phyloP scores from a whole-genome alignment of 2,113 vertebrate species.

The Apteryx owenii region DNA sequence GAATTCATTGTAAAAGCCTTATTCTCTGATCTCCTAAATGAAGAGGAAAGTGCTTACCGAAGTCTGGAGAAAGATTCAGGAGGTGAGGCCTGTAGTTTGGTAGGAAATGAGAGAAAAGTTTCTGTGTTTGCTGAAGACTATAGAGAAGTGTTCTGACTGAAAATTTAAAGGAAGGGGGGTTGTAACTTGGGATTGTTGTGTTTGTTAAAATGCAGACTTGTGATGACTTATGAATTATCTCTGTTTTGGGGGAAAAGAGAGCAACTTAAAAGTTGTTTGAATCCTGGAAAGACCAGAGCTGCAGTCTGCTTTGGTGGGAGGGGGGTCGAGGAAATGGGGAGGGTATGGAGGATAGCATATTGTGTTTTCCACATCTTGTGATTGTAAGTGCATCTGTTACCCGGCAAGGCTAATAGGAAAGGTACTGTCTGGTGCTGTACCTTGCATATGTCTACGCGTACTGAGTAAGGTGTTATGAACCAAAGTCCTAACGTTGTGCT shows the following conservation, averaged over 20 bases:
- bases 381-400: not conserved
- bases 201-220: not conserved
- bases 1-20: constrained; percentile 23
- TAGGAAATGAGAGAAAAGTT: not conserved
- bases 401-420: accelerated
- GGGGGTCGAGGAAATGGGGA: accelerated
- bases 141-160: not conserved
- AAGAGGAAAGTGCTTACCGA: accelerated
- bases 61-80: accelerated
- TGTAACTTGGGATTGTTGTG: not conserved
- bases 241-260: not conserved
- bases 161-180: not conserved
- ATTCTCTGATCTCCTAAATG: not conserved
- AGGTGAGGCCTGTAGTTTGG: not conserved
- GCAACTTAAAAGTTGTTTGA: not conserved
- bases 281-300: accelerated
- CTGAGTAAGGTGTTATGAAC: too few relatives aligned
- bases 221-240: too few relatives aligned
- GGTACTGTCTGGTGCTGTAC: too few relatives aligned
- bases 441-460: accelerated
- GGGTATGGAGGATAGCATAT: accelerated
- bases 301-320: not conserved
- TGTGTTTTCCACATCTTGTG: accelerated
- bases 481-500: too few relatives aligned
- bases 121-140: not conserved